These are phyloP conservation scores for Porphyrio hochstetteri DNA, from an alignment of 2,113 vertebrate genomes.

Conservation along the genomic window DNA sequence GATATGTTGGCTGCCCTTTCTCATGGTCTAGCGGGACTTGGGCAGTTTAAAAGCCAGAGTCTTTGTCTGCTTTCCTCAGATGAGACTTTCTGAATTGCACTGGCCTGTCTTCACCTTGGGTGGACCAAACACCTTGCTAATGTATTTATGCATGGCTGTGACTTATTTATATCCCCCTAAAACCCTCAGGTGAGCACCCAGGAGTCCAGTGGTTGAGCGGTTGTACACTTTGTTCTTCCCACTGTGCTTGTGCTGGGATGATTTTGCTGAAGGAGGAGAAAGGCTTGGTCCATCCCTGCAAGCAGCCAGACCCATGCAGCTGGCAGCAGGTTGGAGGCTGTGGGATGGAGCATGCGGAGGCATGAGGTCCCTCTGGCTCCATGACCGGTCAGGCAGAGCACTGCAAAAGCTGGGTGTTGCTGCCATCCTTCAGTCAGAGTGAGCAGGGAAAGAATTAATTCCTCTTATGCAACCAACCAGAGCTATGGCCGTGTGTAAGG, in stretches of 20 bases:
- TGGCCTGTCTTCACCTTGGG: not conserved
- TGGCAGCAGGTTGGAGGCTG: accelerated
- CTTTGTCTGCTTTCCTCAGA: not conserved
- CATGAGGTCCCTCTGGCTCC: not conserved
- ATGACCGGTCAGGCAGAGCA: not conserved
- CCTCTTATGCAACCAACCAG: not conserved
- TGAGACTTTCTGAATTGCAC: not conserved
- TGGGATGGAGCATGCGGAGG: accelerated
- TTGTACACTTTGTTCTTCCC: not conserved
- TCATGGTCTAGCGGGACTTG: not conserved
- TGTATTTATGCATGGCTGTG: not conserved
- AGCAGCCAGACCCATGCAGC: accelerated
- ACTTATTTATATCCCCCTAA: not conserved
- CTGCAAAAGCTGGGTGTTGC: not conserved
- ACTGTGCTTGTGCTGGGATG: not conserved
- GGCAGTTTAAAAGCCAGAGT: not conserved
- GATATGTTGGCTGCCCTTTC: not conserved
- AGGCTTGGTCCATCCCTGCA: not conserved
- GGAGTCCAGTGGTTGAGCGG: not conserved
- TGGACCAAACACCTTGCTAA: not conserved
- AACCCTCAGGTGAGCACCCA: not conserved
- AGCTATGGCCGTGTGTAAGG: accelerated
- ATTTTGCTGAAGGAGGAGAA: not conserved
- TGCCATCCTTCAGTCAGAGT: not conserved
- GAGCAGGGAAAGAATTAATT: not conserved